Evolutionary conservation across 2,113 vertebrate genomes (phyloP).

Genomic region (Sphaerodactylus townsendi): DNA sequence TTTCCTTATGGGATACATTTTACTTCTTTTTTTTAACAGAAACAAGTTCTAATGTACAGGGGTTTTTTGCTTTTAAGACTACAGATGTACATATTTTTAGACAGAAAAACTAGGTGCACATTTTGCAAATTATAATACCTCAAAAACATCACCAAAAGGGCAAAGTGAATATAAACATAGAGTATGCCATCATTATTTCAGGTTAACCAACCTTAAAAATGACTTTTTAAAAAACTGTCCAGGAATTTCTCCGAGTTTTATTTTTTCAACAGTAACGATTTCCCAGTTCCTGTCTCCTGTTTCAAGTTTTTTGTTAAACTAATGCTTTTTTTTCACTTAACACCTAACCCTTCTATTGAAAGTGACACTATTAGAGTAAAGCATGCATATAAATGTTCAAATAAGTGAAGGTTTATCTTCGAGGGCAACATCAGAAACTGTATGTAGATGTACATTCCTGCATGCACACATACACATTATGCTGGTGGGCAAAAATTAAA

Average conservation of each 20-base stretch:
- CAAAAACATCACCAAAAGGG: not conserved
- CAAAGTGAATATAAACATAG: not conserved
- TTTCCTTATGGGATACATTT: not conserved
- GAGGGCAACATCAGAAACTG: not conserved
- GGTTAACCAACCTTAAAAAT: not conserved
- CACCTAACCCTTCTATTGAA: not conserved
- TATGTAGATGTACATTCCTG: not conserved
- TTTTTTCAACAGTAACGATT: not conserved
- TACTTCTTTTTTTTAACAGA: not conserved
- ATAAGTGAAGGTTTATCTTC: not conserved
- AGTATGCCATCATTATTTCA: not conserved
- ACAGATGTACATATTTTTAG: not conserved
- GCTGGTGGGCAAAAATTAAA: not conserved
- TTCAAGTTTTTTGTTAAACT: not conserved
- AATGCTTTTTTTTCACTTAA: not conserved
- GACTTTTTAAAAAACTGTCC: no score
- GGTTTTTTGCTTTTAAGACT: not conserved
- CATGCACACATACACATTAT: not conserved
- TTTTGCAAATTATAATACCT: no score
- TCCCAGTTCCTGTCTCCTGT: no score
- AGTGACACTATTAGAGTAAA: rapidly evolving
- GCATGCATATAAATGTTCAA: rapidly evolving
- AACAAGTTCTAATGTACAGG: not conserved
- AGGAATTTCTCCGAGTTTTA: no score
- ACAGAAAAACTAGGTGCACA: not conserved